A percentile compares a stretch with the other conserved stretches of the same genome.
phyloP scores from a whole-genome alignment of 2,888 invertebrate genomes.

The Dorcus hopei region DNA sequence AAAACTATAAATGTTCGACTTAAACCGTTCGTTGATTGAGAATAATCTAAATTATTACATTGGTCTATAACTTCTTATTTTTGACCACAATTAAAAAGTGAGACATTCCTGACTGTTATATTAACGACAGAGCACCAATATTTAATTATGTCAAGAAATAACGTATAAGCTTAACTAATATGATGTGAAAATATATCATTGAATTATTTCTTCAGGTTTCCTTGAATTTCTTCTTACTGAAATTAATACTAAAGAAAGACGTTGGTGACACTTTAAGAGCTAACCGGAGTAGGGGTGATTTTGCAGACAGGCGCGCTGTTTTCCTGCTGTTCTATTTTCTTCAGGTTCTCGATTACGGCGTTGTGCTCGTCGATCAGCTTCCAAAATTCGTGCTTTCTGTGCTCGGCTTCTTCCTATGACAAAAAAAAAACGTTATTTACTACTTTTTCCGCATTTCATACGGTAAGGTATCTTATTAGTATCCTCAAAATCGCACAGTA shows the following conservation, averaged over 20 bases:
- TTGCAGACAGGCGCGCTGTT: constrained; percentile 26
- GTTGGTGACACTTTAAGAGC: constrained; percentile 20
- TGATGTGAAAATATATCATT: background rate
- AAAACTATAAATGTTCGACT: too few species aligned
- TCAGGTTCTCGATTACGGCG: constrained; percentile 42
- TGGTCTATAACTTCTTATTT: background rate
- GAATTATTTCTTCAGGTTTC: background rate
- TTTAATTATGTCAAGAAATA: background rate
- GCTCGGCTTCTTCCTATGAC: constrained; percentile 43
- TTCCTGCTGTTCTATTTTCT: constrained; percentile 42
- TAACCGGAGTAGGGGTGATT: constrained; percentile 26
- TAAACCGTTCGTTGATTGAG: background rate
- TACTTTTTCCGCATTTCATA: too few species aligned
- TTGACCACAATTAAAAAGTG: background rate
- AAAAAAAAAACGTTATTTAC: constrained; percentile 6
- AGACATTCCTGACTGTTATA: background rate
- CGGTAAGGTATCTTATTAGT: too few species aligned
- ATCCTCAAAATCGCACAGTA: too few species aligned
- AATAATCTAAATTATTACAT: background rate
- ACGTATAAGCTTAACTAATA: background rate
- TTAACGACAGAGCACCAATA: background rate
- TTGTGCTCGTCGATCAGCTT: constrained; percentile 45
- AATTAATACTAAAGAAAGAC: background rate
- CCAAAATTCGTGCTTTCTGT: constrained; percentile 43
- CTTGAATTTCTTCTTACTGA: constrained; percentile 4